A percentile compares a stretch with the other conserved stretches of the same genome.
Conservation (phyloP, 2,797 vertebrate species). For the Xenopus petersii region DNA sequence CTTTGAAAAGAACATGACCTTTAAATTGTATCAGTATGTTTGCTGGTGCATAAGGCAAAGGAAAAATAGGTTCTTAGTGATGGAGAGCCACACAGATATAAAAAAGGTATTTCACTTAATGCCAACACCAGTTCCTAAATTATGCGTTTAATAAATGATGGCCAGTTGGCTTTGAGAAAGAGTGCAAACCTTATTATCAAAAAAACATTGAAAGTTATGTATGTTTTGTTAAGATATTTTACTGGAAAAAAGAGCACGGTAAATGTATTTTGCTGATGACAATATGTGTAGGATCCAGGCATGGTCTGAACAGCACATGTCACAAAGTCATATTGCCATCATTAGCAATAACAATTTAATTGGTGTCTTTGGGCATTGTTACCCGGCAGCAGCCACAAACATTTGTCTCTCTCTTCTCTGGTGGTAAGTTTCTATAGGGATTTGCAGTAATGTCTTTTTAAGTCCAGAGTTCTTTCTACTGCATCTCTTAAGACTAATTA, state of each 20-base stretch:
- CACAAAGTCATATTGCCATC: conserved; percentile 29
- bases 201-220: not conserved
- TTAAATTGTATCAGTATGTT: conserved; percentile 99
- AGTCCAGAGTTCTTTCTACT: conserved; percentile 14
- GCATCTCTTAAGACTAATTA: conserved; percentile 39
- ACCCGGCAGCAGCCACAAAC: conserved; percentile 13
- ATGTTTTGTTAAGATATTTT: not conserved
- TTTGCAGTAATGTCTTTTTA: conserved; percentile 22
- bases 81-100: conserved; percentile 74
- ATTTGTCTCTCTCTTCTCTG: conserved; percentile 12
- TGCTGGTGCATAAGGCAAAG: conserved; percentile 94
- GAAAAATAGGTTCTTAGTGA: conserved; percentile 80
- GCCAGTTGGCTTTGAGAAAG: not conserved
- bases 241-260: not conserved
- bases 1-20: conserved; percentile 99
- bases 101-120: conserved; percentile 69
- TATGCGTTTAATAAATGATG: not conserved
- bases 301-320: conserved; percentile 7
- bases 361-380: conserved; percentile 33
- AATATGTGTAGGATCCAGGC: not conserved
- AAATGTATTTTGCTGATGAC: not conserved
- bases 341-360: conserved; percentile 38
- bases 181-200: not conserved
- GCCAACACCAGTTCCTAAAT: conserved; percentile 14
- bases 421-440: conserved; percentile 31